phyloP scores from a whole-genome alignment of 2,113 vertebrate species.

The Gymnogyps californianus region DNA sequence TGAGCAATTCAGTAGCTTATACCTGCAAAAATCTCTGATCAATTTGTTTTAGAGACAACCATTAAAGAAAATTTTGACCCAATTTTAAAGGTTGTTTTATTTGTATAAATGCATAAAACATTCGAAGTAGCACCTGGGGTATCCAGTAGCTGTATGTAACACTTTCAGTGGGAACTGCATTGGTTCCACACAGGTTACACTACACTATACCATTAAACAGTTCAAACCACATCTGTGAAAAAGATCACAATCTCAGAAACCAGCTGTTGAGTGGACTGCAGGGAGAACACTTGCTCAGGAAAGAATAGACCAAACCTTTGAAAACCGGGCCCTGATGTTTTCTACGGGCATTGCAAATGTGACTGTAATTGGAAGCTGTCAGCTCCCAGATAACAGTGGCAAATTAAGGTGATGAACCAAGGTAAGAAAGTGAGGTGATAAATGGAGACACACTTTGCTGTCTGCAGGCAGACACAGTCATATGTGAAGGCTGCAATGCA shows the following conservation, averaged over 20 bases:
- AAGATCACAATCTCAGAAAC: not conserved
- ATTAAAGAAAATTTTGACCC: not conserved
- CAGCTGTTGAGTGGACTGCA: not conserved
- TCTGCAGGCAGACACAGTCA: not conserved
- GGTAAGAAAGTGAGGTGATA: constrained; percentile 9
- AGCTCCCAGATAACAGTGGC: not conserved
- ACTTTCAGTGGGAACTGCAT: not conserved
- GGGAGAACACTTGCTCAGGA: not conserved
- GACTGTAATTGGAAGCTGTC: constrained; percentile 41
- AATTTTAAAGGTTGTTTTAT: not conserved
- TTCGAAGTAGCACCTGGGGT: not conserved
- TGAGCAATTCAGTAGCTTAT: not conserved
- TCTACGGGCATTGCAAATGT: not conserved
- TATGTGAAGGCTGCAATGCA: not conserved
- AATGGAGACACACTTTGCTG: constrained; percentile 15
- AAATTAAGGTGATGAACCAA: constrained; percentile 40
- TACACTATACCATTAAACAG: not conserved
- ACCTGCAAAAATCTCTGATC: not conserved
- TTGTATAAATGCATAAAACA: not conserved
- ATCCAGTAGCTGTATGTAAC: not conserved
- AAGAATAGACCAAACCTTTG: not conserved
- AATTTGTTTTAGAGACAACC: not conserved
- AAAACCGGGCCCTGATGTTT: not conserved
- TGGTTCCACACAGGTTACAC: not conserved
- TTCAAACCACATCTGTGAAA: not conserved